Evolutionary conservation across 2,113 vertebrate genomes (phyloP).

Genomic region (Amblyornis subalaris): DNA sequence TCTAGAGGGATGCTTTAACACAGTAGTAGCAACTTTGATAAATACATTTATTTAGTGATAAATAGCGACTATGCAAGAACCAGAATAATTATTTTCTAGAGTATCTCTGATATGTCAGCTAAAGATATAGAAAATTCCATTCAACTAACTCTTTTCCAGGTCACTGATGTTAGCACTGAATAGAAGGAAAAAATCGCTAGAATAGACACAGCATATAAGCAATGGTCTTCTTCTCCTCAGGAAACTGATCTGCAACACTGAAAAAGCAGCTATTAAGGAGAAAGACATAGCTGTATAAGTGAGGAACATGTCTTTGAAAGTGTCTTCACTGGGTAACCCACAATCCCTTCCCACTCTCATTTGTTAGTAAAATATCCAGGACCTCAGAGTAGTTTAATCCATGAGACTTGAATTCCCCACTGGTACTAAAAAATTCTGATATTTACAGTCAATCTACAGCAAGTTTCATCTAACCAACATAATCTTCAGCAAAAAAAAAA

Average conservation of each 20-base stretch:
- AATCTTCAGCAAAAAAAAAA: neutral
- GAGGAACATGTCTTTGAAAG: neutral
- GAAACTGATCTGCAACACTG: neutral
- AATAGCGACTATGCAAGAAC: neutral
- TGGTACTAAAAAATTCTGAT: neutral
- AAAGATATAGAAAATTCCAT: neutral
- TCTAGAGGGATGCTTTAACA: neutral
- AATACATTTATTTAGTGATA: neutral
- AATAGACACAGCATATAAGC: neutral
- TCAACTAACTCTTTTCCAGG: neutral
- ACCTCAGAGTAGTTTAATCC: neutral
- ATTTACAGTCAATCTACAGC: neutral
- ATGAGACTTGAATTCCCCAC: neutral
- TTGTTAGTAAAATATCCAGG: neutral
- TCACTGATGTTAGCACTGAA: neutral
- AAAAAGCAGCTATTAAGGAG: neutral
- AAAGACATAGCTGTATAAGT: rapidly evolving
- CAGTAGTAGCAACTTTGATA: neutral
- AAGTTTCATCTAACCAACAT: neutral
- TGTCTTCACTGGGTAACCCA: neutral
- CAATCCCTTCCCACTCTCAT: neutral
- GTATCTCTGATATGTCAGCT: neutral
- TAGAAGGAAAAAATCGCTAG: neutral
- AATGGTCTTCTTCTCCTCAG: neutral
- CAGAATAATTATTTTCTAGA: neutral